Conservation (phyloP, 1,140 invertebrate species). For the Bombyx mori region DNA sequence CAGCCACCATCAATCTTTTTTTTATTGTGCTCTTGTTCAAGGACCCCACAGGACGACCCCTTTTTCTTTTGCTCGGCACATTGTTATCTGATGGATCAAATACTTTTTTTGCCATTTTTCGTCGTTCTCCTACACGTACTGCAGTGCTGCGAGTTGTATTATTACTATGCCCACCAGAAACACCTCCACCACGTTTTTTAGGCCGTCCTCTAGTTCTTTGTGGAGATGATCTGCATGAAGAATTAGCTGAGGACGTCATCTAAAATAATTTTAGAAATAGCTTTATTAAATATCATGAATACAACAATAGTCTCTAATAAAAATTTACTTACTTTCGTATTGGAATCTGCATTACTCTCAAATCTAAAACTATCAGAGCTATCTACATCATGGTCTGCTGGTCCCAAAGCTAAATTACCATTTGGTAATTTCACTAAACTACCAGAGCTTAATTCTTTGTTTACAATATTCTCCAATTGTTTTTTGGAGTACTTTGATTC, state of each 20-base stretch:
- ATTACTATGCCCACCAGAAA: conserved; percentile 49
- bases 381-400: conserved; percentile 65
- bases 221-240: conserved; percentile 63
- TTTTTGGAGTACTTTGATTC: conserved; percentile 77
- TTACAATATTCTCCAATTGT: conserved; percentile 76
- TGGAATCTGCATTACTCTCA: conserved; percentile 56
- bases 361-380: conserved; percentile 63
- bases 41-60: conserved; percentile 75
- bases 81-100: conserved; percentile 86
- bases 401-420: conserved; percentile 77
- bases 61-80: conserved; percentile 75
- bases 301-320: conserved; percentile 1
- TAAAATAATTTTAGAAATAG: conserved; percentile 24
- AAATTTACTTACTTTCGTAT: conserved; percentile 45
- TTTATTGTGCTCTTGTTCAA: conserved; percentile 73
- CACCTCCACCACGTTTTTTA: conserved; percentile 42
- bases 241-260: conserved; percentile 68
- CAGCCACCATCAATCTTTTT: conserved; percentile 49
- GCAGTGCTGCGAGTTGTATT: conserved; percentile 44
- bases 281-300: conserved; percentile 4
- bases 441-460: conserved; percentile 77
- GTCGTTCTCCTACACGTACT: conserved; percentile 60
- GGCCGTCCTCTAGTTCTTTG: conserved; percentile 56
- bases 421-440: conserved; percentile 77
- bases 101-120: conserved; percentile 79